Evolutionary conservation across 2,888 invertebrate genomes (phyloP).

Genomic region (Melanostoma mellinum): DNA sequence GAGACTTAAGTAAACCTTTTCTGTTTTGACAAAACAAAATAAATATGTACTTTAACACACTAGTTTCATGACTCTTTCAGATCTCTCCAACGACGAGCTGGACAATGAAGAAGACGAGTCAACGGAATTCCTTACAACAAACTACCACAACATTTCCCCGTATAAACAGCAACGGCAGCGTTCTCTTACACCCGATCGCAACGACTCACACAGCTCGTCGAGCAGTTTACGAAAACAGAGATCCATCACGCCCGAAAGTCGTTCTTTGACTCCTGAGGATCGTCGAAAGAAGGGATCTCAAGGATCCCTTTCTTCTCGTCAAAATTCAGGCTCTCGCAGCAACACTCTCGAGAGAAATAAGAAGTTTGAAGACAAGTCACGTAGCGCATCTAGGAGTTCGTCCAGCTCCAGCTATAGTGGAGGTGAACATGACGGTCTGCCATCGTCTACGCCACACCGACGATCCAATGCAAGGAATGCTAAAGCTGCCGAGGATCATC

Average conservation of each 20-base stretch:
- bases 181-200: conserved; percentile 81
- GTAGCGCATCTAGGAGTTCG: conserved; percentile 81
- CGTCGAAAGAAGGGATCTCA: conserved; percentile 79
- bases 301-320: conserved; percentile 79
- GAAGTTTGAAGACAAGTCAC: conserved; percentile 78
- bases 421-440: conserved; percentile 70
- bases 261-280: conserved; percentile 81
- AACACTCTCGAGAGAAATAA: conserved; percentile 81
- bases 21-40: neutral
- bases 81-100: conserved; percentile 84
- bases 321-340: conserved; percentile 80
- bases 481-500: conserved; percentile 80
- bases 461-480: conserved; percentile 78
- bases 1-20: no score
- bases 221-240: conserved; percentile 80
- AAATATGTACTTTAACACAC: neutral
- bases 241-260: conserved; percentile 81
- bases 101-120: conserved; percentile 83
- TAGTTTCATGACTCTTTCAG: conserved; percentile 72
- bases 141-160: conserved; percentile 79
- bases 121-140: conserved; percentile 79
- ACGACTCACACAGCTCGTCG: conserved; percentile 81
- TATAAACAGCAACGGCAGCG: conserved; percentile 80
- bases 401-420: conserved; percentile 82
- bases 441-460: conserved; percentile 74